Percentiles rank a stretch among this genome's conserved stretches.
These are phyloP conservation scores for Blera fallax DNA, from an alignment of 2,888 invertebrate genomes.

Conservation along the genomic window DNA sequence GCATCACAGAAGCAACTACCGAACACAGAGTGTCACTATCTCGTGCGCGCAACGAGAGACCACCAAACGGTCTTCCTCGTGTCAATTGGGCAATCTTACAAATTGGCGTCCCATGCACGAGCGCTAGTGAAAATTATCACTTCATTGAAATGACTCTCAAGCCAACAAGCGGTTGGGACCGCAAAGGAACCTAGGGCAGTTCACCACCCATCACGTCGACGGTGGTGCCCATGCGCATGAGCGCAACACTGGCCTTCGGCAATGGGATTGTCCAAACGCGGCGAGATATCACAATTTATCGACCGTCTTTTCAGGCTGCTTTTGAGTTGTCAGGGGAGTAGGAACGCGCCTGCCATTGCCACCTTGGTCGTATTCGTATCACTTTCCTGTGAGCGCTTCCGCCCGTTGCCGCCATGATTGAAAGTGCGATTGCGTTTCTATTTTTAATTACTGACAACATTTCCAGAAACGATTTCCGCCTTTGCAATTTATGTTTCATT, in stretches of 20 bases:
- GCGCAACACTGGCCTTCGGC: constrained; percentile 32
- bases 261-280: constrained; percentile 37
- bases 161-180: background rate
- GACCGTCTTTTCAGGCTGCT: constrained; percentile 49
- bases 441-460: constrained; percentile 64
- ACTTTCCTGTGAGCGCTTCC: constrained; percentile 30
- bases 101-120: constrained; percentile 76
- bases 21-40: constrained; percentile 74
- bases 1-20: background rate
- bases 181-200: constrained; percentile 29
- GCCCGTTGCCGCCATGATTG: constrained; percentile 31
- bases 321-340: constrained; percentile 44
- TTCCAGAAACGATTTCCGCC: constrained; percentile 42
- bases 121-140: constrained; percentile 77
- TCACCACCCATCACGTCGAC: background rate
- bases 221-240: constrained; percentile 13
- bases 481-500: constrained; percentile 40
- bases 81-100: constrained; percentile 79
- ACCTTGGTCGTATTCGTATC: constrained; percentile 37
- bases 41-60: constrained; percentile 69
- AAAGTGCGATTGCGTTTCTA: constrained; percentile 27
- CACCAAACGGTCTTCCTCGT: constrained; percentile 68
- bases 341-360: constrained; percentile 12
- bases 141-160: constrained; percentile 80
- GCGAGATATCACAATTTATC: constrained; percentile 62